Percentiles rank a stretch among this genome's conserved stretches.
Conservation (phyloP, 2,113 vertebrate genomes). For the Meriones unguiculatus region DNA sequence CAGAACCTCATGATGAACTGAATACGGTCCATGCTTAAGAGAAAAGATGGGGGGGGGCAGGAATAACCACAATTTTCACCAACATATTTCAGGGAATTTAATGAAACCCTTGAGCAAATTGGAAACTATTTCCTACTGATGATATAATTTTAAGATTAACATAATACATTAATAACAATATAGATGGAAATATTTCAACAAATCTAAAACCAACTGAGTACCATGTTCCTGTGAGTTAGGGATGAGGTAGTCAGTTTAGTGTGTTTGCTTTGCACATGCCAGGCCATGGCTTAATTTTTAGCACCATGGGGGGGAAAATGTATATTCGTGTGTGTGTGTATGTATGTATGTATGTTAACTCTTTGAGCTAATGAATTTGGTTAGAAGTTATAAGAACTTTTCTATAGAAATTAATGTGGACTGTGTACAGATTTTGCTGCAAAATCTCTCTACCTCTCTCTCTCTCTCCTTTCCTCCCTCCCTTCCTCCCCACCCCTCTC, state of each 20-base stretch:
- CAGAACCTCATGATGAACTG: not conserved
- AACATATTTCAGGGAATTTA: not conserved
- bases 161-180: not conserved
- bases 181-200: not conserved
- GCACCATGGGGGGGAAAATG: not conserved
- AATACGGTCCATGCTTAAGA: conserved; percentile 47
- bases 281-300: not conserved
- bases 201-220: not conserved
- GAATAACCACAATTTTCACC: not conserved
- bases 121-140: not conserved
- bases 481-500: too few species aligned
- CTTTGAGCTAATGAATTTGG: not conserved
- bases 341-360: too few species aligned
- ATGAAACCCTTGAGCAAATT: not conserved
- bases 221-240: not conserved
- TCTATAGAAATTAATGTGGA: not conserved
- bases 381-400: not conserved
- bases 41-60: not conserved
- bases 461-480: too few species aligned
- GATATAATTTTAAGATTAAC: not conserved
- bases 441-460: not conserved
- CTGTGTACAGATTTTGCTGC: not conserved
- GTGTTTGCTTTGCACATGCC: not conserved
- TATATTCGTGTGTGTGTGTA: not conserved
- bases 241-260: not conserved